phyloP scores from a whole-genome alignment of 2,888 invertebrate species.

The Dorcus hopei region DNA sequence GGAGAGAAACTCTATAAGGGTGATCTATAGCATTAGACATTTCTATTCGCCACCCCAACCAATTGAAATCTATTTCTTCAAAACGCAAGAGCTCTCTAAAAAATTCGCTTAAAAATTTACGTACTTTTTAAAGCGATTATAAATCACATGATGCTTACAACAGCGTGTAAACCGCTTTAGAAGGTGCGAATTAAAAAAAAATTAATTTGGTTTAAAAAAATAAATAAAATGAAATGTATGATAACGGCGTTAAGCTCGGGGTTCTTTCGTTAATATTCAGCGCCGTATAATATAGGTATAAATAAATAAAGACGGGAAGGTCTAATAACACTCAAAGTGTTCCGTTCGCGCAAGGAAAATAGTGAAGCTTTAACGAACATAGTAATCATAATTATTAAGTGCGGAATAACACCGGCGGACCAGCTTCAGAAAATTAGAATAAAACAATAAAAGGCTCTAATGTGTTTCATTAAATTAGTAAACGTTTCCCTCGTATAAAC shows the following conservation, averaged over 20 bases:
- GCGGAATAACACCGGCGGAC: slow-evolving; percentile 35
- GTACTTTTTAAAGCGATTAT: no score
- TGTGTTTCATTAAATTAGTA: slow-evolving; percentile 43
- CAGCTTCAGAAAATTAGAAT: slow-evolving; percentile 35
- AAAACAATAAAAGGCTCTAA: slow-evolving; percentile 39
- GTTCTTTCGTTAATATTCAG: no score
- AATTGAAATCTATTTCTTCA: slow-evolving; percentile 35
- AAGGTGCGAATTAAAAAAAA: no score
- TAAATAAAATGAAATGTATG: no score
- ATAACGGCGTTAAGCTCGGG: no score
- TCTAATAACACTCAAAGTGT: background rate
- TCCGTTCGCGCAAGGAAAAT: slow-evolving; percentile 1
- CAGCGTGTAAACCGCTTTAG: no score
- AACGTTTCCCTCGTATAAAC: slow-evolving; percentile 39
- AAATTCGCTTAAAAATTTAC: no score
- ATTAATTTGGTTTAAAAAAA: no score
- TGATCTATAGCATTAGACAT: slow-evolving; percentile 38
- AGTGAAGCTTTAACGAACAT: slow-evolving; percentile 25
- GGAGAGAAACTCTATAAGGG: slow-evolving; percentile 38
- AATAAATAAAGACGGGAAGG: no score
- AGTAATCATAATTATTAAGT: slow-evolving; percentile 14
- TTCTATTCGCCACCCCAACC: slow-evolving; percentile 35
- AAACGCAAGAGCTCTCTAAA: slow-evolving; percentile 1
- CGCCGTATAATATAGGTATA: no score
- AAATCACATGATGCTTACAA: no score